Evolutionary conservation across 2,113 vertebrate genomes (phyloP).

Genomic region (Rhegmatorhina hoffmannsi): DNA sequence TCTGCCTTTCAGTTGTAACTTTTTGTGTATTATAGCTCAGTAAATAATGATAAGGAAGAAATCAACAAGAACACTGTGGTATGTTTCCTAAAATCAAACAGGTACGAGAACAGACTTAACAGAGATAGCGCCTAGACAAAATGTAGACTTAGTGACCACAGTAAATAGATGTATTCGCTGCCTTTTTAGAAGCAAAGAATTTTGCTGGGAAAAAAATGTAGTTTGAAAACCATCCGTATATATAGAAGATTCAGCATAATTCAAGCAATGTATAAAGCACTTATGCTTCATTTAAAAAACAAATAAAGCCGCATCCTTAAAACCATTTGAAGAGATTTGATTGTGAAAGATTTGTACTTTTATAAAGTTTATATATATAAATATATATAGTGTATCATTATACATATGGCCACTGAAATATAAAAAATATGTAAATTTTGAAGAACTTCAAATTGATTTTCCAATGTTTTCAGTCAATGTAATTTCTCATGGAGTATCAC

Average conservation of each 20-base stretch:
- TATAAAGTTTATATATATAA: not conserved
- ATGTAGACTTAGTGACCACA: not conserved
- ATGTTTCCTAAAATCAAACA: slow-evolving; percentile 29
- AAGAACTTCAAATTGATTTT: not conserved
- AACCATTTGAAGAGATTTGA: not conserved
- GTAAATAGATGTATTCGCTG: not conserved
- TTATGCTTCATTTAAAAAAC: not conserved
- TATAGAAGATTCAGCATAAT: not conserved
- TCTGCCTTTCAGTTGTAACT: slow-evolving; percentile 60
- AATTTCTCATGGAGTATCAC: not conserved
- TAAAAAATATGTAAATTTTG: not conserved
- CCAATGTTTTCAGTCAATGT: not conserved
- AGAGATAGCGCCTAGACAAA: not conserved
- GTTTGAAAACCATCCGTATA: not conserved
- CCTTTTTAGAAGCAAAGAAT: not conserved
- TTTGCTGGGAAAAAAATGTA: not conserved
- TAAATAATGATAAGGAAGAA: slow-evolving; percentile 59
- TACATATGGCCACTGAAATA: not conserved
- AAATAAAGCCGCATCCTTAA: not conserved
- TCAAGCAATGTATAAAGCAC: not conserved
- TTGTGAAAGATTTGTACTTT: not conserved
- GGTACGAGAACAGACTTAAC: not conserved
- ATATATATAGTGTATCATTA: not conserved
- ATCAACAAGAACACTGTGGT: slow-evolving; percentile 20
- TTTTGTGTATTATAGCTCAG: slow-evolving; percentile 50